Conservation (phyloP, 2,888 invertebrate species). For the Machimus rusticus region DNA sequence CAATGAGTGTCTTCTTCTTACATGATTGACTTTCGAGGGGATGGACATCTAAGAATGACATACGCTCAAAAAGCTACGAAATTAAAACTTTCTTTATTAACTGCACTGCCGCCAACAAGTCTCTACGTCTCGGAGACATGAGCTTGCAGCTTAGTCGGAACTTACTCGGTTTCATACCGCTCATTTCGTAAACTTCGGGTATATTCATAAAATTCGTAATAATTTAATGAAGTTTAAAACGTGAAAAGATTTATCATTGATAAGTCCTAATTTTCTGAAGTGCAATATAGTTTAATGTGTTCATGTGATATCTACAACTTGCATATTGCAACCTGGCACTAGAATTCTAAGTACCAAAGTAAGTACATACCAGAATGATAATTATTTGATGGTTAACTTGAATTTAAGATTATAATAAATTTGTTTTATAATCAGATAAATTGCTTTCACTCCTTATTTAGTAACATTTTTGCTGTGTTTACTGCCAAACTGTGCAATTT, state of each 20-base stretch:
- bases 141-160: background rate
- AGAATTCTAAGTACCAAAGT: background rate
- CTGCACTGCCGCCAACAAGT: background rate
- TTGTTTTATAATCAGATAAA: background rate
- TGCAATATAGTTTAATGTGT: background rate
- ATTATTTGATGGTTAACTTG: background rate
- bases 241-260: background rate
- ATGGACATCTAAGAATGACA: background rate
- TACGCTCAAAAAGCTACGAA: background rate
- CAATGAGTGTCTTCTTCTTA: slow-evolving; percentile 2
- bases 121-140: background rate
- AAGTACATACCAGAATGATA: background rate
- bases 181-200: background rate
- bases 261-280: background rate
- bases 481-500: background rate
- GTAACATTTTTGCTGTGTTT: background rate
- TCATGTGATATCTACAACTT: background rate
- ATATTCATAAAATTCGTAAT: background rate
- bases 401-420: background rate
- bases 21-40: slow-evolving; percentile 10
- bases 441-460: background rate
- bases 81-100: slow-evolving; percentile 8
- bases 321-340: background rate
- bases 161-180: background rate
- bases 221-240: background rate